These are phyloP conservation scores for Hyla sarda DNA, from an alignment of 2,113 vertebrate genomes.

Conservation along the genomic window DNA sequence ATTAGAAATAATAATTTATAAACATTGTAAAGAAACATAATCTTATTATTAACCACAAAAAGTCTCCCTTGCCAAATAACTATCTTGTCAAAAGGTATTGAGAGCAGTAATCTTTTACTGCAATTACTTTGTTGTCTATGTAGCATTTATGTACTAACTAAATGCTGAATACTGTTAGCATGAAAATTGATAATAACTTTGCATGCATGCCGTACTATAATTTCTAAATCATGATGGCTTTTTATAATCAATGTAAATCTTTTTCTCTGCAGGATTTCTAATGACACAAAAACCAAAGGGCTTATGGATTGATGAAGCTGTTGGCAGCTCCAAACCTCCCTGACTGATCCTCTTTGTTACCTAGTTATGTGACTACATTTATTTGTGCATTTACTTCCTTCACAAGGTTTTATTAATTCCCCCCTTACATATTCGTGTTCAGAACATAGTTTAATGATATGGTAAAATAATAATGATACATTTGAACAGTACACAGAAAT, in stretches of 20 bases:
- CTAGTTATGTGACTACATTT: not conserved
- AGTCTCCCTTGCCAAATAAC: no score
- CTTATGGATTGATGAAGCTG: not conserved
- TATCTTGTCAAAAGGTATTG: no score
- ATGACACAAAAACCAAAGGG: not conserved
- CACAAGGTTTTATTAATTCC: not conserved
- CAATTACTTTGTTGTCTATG: not conserved
- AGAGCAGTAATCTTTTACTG: not conserved
- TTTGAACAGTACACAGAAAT: slow-evolving; percentile 10
- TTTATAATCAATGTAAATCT: not conserved
- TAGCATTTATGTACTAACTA: not conserved
- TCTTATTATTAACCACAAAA: no score
- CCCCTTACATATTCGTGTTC: not conserved
- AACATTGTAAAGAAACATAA: no score
- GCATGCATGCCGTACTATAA: not conserved
- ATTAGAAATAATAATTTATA: no score
- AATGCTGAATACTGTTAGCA: not conserved
- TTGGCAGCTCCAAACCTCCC: not conserved
- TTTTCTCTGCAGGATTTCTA: slow-evolving; percentile 11
- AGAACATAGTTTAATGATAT: not conserved
- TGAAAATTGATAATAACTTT: not conserved
- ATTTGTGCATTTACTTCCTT: slow-evolving; percentile 1
- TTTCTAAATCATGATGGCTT: not conserved
- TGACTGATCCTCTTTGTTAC: slow-evolving; percentile 27
- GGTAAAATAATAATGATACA: slow-evolving; percentile 15